Base-by-base conservation (phyloP, 1,140 invertebrate genomes). In the Drosophila bocqueti region DNA sequence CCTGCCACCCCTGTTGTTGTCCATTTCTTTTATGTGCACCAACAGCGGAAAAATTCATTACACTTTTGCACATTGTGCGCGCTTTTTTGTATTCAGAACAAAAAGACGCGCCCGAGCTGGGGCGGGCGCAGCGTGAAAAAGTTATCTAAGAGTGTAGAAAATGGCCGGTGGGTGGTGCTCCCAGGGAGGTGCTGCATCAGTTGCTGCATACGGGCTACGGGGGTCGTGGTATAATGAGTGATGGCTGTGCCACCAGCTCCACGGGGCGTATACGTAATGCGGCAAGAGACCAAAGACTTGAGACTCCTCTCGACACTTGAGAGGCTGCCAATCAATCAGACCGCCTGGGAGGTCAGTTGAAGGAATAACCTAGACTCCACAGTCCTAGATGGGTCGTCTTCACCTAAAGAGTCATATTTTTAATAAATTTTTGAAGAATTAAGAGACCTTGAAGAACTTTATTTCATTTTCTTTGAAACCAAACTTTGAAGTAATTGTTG, bases 11-110 rank as follows among this genome's bases (percentile, higher is more conserved):
- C 66, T 73, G 67, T 61, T 85, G 68, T 77, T 74, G 84, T 81
- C 81, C 67, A 79, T 81, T 87, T 84, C 73, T 87, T 89, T 87
- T 90, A 71, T 87, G 65, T 84, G 77, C 83, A 76, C 36, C 76
- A 77, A 87, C 73, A 87, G 77, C 84, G 84, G 81, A 87, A 90
- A 87, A 87, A 87, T 87, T 87, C 85, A 87, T 87, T 90, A 87
- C 77, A 90, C 77, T 79, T 83, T 86, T 84, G 68, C 79, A 84
- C 74, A 82, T 81, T 76, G 64, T 76, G 74, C 73, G 72, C 75
- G 69, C 47, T 84, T 87, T 85, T 57, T 87, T 83, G 52, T 87
- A 65, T 69, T 78, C 54, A 71, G 67, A 89, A 90, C 81, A 81
- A 90, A 89, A 89, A 73, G 69, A 61, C 38, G 52, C 59, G 50